Base-by-base conservation (phyloP, 2,797 vertebrate species). In the Lithobates sylvaticus region DNA sequence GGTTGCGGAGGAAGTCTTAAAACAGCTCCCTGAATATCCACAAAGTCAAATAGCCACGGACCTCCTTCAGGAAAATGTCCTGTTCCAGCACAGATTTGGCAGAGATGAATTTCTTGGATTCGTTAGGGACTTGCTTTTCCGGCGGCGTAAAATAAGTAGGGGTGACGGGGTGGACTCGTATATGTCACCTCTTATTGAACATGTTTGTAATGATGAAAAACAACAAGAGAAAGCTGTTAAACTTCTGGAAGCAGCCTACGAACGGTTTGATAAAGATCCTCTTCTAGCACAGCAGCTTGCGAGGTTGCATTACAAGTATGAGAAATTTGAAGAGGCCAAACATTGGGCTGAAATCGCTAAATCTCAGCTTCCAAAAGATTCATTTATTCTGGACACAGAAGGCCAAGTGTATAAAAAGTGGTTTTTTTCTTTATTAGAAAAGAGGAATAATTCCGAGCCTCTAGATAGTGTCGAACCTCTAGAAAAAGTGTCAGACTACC, bases 271-370 rank as follows among this genome's bases (percentile, higher is more conserved):
- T 67, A 84, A 93, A 86, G 91, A 96, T 91, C 18, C 95, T 0
- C 94, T 94, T 64, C 95, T 96, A 92, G 96, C 96, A 36, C 96
- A 97, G 81, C 95, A 96, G 68, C 92, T 97, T 87, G 96, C 96
- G 85, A 94, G 96, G 21, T 90, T 97, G 34, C 90, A 93, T 88
- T 95, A 94, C 79, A 91, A 9, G 23, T 81, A 94, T 0, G 93
- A 96, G 32, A 93, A 90, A 78, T 97, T 96, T 91, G 89, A 94
- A 87, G 94, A 96, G 0, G 96, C 96, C 0, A 88, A 94, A 85
- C 0, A 83, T 0, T 97, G 96, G 96, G 96, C 94, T 89, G 88
- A 91, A 18, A 88, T 89, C 9, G 96, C 96, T 86, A 95, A 91
- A 76, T 78, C 42, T 18, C 85, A 91, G 72, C 84, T 89, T 88